Conservation (phyloP, 2,113 vertebrate species). For the Lasiurus borealis region DNA sequence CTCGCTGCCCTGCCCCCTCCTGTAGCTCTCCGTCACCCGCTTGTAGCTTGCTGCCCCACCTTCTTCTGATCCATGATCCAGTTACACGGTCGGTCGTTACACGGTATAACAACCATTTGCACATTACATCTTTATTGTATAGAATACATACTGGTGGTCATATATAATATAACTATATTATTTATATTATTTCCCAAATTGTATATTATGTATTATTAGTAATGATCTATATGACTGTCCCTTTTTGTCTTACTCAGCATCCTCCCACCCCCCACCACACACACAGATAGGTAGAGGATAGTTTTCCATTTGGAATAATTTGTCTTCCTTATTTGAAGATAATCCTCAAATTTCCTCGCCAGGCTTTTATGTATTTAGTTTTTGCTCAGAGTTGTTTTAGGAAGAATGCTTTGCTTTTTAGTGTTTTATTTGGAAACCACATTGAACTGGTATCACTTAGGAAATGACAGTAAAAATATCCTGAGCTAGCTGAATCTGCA, state of each 20-base stretch:
- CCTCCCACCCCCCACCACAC: not conserved
- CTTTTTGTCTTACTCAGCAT: not conserved
- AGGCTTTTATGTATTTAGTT: not conserved
- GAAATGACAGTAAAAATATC: constrained; percentile 45
- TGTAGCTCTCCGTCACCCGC: no score
- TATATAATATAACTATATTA: not conserved
- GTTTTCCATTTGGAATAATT: constrained; percentile 1
- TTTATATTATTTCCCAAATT: not conserved
- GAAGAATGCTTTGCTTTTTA: constrained; percentile 61
- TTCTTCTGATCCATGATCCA: no score
- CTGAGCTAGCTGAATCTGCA: not conserved
- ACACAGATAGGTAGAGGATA: not conserved
- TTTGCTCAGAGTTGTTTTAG: constrained; percentile 31
- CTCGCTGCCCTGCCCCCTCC: no score
- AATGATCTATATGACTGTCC: not conserved
- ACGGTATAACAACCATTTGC: no score
- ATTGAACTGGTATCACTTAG: not conserved
- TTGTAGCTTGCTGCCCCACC: no score
- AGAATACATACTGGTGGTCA: no score
- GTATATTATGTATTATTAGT: not conserved
- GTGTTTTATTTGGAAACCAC: constrained; percentile 7
- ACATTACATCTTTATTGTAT: no score
- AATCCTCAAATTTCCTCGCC: not conserved
- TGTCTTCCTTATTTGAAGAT: constrained; percentile 2
- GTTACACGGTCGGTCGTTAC: no score